A percentile compares a stretch with the other conserved stretches of the same genome.
Evolutionary conservation across 2,797 vertebrate species (phyloP).

Genomic region (Botia kubotai): DNA sequence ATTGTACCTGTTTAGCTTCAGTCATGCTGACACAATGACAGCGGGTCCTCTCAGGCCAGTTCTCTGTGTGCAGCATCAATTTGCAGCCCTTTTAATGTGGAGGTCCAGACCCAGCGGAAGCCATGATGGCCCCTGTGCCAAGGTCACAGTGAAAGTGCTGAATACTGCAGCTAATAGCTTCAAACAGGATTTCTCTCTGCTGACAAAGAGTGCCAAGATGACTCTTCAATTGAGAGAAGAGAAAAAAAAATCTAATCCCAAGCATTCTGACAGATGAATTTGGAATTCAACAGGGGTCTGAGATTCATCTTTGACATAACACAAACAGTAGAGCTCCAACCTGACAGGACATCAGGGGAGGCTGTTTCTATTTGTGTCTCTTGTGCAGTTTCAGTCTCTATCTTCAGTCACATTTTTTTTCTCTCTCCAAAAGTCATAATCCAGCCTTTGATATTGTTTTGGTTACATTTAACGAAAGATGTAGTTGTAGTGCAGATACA

Average conservation of each 20-base stretch:
- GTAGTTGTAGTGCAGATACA: background rate
- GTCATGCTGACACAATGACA: constrained; percentile 47
- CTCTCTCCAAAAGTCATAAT: background rate
- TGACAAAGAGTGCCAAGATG: constrained; percentile 54
- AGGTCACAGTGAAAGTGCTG: constrained; percentile 57
- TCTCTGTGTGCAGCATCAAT: background rate
- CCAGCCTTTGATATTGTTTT: background rate
- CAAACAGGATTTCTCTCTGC: constrained; percentile 30
- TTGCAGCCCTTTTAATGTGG: background rate
- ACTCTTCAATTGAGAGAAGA: constrained; percentile 46
- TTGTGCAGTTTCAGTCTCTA: background rate
- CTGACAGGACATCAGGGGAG: background rate
- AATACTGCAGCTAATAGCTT: constrained; percentile 24
- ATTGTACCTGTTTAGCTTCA: constrained; percentile 20
- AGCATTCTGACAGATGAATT: constrained; percentile 36
- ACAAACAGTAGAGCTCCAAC: background rate
- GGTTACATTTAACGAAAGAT: background rate
- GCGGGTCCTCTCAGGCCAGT: constrained; percentile 20
- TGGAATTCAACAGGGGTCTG: constrained; percentile 47
- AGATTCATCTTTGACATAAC: constrained; percentile 35
- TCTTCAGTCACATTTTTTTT: background rate
- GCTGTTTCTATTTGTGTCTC: background rate
- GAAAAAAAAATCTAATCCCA: constrained; percentile 12
- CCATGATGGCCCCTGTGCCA: constrained; percentile 10
- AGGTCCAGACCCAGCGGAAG: constrained; percentile 34